Percentiles rank a stretch among this genome's conserved stretches.
Conservation (phyloP, 2,797 vertebrate species). For the Ispidina lecontei region DNA sequence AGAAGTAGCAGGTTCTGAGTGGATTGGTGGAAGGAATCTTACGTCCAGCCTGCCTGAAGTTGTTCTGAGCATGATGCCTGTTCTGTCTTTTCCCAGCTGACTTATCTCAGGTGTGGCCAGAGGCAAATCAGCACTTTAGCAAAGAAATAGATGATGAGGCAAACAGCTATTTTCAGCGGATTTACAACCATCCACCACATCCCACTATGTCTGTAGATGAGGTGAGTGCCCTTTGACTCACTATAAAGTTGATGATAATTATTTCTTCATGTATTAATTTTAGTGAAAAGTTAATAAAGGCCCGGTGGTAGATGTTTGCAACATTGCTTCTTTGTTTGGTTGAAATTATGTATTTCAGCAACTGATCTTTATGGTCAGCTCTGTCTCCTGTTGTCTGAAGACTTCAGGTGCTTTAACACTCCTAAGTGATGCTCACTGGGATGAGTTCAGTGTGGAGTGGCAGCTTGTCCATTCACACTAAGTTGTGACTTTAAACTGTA, state of each 20-base stretch:
- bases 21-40: background rate
- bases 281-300: background rate
- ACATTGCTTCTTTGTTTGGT: background rate
- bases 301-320: background rate
- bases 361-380: background rate
- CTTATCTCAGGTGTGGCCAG: constrained; percentile 99
- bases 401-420: background rate
- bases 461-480: background rate
- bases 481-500: background rate
- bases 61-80: background rate
- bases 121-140: constrained; percentile 99
- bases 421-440: background rate
- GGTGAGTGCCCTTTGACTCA: constrained; percentile 76
- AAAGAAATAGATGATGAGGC: constrained; percentile 99
- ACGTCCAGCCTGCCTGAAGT: background rate
- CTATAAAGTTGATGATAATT: background rate
- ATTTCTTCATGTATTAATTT: background rate
- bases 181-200: constrained; percentile 99
- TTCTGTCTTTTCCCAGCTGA: constrained; percentile 83
- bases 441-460: background rate
- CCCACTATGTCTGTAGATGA: constrained; percentile 99
- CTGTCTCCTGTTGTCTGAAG: background rate
- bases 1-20: background rate
- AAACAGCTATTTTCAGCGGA: constrained; percentile 99
- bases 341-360: background rate